Evolutionary conservation across 2,888 invertebrate species (phyloP), one percentile per base, ranked within the genome.

Genomic region (Lydus trimaculatus): DNA sequence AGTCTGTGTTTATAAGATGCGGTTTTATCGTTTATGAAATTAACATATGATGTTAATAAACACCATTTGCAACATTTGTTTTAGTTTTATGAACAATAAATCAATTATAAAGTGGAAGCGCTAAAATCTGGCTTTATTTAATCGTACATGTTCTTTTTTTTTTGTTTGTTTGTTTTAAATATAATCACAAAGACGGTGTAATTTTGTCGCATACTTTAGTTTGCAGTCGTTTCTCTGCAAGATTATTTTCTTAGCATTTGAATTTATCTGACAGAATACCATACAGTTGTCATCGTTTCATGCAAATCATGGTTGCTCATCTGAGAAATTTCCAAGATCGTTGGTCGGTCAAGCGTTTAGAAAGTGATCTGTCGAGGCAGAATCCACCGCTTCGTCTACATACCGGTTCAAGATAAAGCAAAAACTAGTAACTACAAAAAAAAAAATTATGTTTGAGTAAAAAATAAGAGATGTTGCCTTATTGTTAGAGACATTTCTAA

Each of bases 301-400:
- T 56, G 28, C 25, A 56, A 56, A 56, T 56, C 56, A 56, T 13
- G 6, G 56, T 56, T 28, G 56, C 56, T 56, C 28, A 28, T 56
- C 56, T 28, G 56, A 56, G 28, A 56, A 56, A 56, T 56, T 56
- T 56, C 25, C n/a, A 28, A 56, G 56, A 56, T 56, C 56, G 56
- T 56, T 56, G 56, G 56, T 56, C 56, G 56, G 56, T 28, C 56
- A 28, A 56, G 13, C 56, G 56, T 56, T 56, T 28, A 56, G 25
- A 56, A 56, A 56, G 56, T 56, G 56, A 56, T 56, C 56, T 25
- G 25, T 56, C 28, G 56, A 8, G 56, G 25, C 56, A 13, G 56
- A 5, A 52, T 52, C 52, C 23, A 23, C 52, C 52, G 52, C 23
- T 52, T 52, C 9, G 52, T 52, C 52, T 52, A 15, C 23, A 56